A percentile compares a stretch with the other conserved stretches of the same genome.
phyloP scores from a whole-genome alignment of 2,113 vertebrate genomes.

The Silurus meridionalis region DNA sequence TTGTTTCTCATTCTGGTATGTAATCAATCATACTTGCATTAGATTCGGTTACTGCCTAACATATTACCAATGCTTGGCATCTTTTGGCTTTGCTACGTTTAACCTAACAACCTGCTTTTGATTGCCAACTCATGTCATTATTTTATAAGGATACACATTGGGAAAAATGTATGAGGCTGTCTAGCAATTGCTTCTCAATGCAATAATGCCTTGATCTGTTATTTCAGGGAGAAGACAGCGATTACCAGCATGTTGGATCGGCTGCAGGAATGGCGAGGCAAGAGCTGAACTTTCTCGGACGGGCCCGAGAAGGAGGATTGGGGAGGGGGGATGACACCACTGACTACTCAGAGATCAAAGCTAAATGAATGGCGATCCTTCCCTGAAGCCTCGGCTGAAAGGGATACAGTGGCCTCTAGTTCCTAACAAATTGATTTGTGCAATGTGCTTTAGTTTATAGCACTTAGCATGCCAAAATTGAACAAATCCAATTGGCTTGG shows the following conservation, averaged over 20 bases:
- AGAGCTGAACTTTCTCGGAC: conserved; percentile 74
- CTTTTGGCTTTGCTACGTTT: conserved; percentile 30
- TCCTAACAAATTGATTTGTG: conserved; percentile 30
- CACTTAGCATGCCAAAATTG: conserved; percentile 18
- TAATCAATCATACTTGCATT: conserved; percentile 54
- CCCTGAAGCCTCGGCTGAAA: conserved; percentile 74
- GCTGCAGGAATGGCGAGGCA: conserved; percentile 73
- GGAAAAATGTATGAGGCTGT: not conserved
- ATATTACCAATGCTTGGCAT: conserved; percentile 25
- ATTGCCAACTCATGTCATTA: conserved; percentile 28
- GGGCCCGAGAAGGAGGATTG: conserved; percentile 68
- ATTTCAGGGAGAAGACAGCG: conserved; percentile 77
- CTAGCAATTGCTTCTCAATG: not conserved
- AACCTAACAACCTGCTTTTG: conserved; percentile 32
- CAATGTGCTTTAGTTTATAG: not conserved
- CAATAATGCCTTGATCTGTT: conserved; percentile 2
- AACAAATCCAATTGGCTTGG: not conserved
- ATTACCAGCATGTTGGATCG: conserved; percentile 75
- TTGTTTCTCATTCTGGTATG: conserved; percentile 52
- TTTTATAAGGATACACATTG: conserved; percentile 5
- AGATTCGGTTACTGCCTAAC: conserved; percentile 61
- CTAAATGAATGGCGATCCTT: conserved; percentile 81
- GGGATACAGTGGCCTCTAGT: conserved; percentile 68
- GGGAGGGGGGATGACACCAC: conserved; percentile 74
- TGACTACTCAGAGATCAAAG: conserved; percentile 78